Evolutionary conservation across 2,888 invertebrate species (phyloP), one percentile per base, ranked within the genome.

Genomic region (Torymus auratus): DNA sequence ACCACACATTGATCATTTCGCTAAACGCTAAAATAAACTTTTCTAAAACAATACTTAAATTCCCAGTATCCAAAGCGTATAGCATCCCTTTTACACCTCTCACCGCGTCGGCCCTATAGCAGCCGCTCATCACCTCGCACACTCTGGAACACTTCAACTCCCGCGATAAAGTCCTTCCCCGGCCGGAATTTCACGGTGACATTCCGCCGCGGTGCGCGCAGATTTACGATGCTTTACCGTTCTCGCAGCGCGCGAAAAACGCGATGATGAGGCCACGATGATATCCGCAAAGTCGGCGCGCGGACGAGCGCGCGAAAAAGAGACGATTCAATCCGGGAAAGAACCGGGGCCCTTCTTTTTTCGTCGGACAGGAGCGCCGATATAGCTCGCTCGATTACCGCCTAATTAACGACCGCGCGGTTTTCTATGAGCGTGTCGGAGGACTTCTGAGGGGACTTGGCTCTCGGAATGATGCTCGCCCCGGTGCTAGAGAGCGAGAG

Each of bases 181-280:
- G 75, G 62, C 61, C 53, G 80, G 83, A 83, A 85, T 85, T 84
- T 85, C 83, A 84, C 83, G 84, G 83, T 81, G 85, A 83, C 84
- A 85, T 85, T 85, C 85, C 83, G 15, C 15, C 53, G 60, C 15
- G 58, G 10, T n/a, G 13, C 20, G 76, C 74, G 58, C 65, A 7
- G 65, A 80, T 70, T 75, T 80, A 80, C 74, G 80, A 68, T 56
- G 55, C 61, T 53, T 60, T 75, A 81, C 72, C 65, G 67, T 82
- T 77, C 55, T 15, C 0, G 64, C 53, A 28, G 56, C 50, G 56
- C 23, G 50, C 61, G 75, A 69, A 78, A 83, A 83, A 81, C 67
- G 78, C 81, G 69, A 62, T 53, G 74, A 79, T 41, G 41, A 41
- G 41, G 41, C 41, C 41, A 7, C 41, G 7, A 41, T 41, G 41